Conservation (phyloP, 2,113 vertebrate species). For the Gila orcuttii region DNA sequence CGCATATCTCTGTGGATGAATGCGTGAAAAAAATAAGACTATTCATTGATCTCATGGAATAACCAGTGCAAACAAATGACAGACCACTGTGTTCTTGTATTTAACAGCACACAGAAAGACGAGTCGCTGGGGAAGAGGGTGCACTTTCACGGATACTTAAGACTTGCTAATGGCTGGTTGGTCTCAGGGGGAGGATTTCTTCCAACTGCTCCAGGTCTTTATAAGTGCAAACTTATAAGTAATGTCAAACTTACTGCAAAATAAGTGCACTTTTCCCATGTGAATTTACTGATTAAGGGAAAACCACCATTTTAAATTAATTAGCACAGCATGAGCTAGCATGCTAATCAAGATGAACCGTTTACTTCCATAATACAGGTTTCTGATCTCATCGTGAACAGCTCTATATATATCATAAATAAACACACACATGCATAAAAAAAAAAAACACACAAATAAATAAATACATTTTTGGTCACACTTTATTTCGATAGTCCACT, state of each 20-base stretch:
- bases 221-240: slow-evolving; percentile 4
- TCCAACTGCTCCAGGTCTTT: neutral
- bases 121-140: neutral
- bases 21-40: neutral
- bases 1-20: slow-evolving; percentile 27
- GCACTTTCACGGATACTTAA: slow-evolving; percentile 8
- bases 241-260: neutral
- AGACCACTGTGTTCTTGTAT: neutral
- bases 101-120: neutral
- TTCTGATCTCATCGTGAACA: neutral
- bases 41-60: slow-evolving; percentile 5
- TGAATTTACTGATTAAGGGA: neutral
- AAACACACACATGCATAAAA: neutral
- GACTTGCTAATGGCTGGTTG: slow-evolving; percentile 17
- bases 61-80: neutral
- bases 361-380: neutral
- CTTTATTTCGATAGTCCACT: too few species aligned
- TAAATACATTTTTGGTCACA: neutral
- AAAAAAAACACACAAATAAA: neutral
- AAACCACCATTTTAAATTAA: slow-evolving; percentile 16
- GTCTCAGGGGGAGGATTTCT: slow-evolving; percentile 3
- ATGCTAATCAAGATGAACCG: neutral
- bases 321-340: neutral
- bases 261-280: neutral
- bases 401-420: neutral